These are phyloP conservation scores for Pterocles orientalis DNA, from an alignment of 2,113 vertebrate species.

Conservation along the genomic window DNA sequence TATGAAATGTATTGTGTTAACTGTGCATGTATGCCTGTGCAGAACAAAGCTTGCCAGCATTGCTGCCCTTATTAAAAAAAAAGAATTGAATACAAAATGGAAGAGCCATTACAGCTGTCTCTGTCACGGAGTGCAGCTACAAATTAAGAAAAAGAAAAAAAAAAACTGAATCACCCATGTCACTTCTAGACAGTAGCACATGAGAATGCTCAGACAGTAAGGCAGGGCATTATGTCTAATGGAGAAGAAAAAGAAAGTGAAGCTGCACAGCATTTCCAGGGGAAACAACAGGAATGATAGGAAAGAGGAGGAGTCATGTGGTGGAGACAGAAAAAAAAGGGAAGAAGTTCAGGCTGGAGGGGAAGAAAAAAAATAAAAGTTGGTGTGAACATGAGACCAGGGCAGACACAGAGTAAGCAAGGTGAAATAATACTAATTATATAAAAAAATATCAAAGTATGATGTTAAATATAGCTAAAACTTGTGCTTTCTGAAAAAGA, in stretches of 20 bases:
- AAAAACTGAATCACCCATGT: background rate
- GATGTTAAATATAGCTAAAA: background rate
- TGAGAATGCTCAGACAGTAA: background rate
- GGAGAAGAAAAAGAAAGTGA: background rate
- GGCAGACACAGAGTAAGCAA: background rate
- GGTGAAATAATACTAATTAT: background rate
- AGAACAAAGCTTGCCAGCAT: background rate
- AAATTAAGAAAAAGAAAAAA: background rate
- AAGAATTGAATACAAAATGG: background rate
- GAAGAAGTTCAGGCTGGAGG: background rate
- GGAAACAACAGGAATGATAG: background rate
- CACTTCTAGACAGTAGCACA: background rate
- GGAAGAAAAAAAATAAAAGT: background rate
- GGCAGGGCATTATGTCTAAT: background rate
- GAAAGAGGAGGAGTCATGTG: background rate
- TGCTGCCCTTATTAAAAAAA: background rate
- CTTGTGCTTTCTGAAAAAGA: background rate
- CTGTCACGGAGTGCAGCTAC: background rate
- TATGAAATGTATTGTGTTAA: background rate
- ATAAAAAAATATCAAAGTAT: background rate
- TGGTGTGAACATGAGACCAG: background rate
- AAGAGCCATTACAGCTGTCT: background rate
- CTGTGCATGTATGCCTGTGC: background rate
- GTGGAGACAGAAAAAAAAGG: background rate
- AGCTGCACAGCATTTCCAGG: background rate